Evolutionary conservation across 2,888 invertebrate genomes (phyloP), one percentile per base, ranked within the genome.

Genomic region (Eristalis arbustorum): DNA sequence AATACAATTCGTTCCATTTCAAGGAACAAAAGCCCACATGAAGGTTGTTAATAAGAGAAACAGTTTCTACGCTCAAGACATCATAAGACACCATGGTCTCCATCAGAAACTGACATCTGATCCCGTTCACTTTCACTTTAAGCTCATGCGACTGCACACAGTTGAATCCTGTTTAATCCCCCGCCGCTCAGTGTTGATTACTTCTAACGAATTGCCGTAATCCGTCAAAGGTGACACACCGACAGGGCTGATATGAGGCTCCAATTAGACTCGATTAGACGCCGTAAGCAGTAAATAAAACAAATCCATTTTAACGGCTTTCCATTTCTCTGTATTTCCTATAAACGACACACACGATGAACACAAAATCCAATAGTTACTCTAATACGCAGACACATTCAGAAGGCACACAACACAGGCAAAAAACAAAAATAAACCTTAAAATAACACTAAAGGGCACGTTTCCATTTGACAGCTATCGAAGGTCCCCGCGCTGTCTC

Each of bases 381-480:
- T 49, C 49, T 49, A 49, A 49, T 49, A 49, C 49, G 49, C 18
- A 49, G 18, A 49, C 49, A 49, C 49, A 49, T 49, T 49, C 49
- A 49, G 49, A 18, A 18, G 49, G 49, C 18, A 49, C 31, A 37
- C 64, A 62, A 64, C 64, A 37, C 22, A 64, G n/a, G 22, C 34
- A 64, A 64, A 64, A 64, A 64, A 23, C 28, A 49, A 34, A 64
- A 64, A 34, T 25, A 49, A 49, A 37, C 23, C n/a, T 25, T 28
- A 40, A 67, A 67, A 42, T 69, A 78, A 69, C 28, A 57, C 34
- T 31, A 14, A 56, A 62, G 25, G 59, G 42, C 71, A 75, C 31
- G 42, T 73, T 66, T 4, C 23, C 66, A 77, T 77, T 85, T 85
- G 81, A 81, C 73, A 81, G 69, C 61, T 77, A 63, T 77, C 68